A percentile compares a stretch with the other conserved stretches of the same genome.
These are phyloP conservation scores for Archips crataeganus DNA, from an alignment of 2,888 invertebrate genomes.

Conservation along the genomic window DNA sequence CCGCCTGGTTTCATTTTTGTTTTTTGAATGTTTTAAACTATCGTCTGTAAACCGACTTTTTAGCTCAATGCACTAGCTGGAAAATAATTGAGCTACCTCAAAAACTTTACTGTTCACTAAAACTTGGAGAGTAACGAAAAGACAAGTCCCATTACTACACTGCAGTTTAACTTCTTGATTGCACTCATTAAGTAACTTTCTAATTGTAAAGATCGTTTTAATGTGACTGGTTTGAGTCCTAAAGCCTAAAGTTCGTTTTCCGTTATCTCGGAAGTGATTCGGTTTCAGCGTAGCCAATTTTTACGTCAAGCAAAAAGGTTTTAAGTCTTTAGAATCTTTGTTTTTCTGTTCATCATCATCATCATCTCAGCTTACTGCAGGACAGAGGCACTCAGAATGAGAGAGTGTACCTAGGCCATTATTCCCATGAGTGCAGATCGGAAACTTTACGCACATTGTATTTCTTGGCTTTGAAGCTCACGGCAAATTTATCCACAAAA, in stretches of 20 bases:
- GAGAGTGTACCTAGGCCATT: no score
- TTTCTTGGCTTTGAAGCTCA: no score
- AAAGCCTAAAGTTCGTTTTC: background rate
- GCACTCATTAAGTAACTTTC: conserved; percentile 34
- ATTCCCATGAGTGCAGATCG: no score
- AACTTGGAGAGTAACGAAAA: conserved; percentile 10
- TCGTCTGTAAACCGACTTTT: no score
- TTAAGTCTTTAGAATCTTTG: no score
- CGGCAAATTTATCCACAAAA: no score
- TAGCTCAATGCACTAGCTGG: background rate
- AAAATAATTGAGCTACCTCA: background rate
- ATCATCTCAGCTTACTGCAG: no score
- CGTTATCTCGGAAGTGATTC: background rate
- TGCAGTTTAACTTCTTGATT: conserved; percentile 36
- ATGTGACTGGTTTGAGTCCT: background rate
- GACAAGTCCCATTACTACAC: conserved; percentile 10
- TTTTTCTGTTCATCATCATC: no score
- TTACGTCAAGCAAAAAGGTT: background rate
- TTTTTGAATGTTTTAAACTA: no score
- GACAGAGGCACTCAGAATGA: no score
- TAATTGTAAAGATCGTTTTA: conserved; percentile 11
- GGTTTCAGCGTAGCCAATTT: background rate
- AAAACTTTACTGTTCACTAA: conserved; percentile 19
- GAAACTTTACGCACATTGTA: no score
- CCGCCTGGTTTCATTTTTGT: no score